Percentiles rank a stretch among this genome's conserved stretches.
Conservation (phyloP, 92 coral and sea anemone genomes). For the Phenganax marumi region DNA sequence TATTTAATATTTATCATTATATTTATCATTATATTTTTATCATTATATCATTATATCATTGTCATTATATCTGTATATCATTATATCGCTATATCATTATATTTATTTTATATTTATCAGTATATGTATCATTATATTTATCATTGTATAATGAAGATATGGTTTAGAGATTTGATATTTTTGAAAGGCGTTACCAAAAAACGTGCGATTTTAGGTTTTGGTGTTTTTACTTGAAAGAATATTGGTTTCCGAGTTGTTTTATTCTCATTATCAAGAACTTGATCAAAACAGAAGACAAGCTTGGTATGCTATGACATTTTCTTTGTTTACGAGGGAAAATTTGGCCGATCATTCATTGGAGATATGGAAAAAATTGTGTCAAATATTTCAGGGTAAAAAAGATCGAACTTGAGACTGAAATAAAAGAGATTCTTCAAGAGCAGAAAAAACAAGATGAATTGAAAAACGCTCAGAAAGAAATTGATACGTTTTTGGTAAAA, state of each 20-base stretch:
- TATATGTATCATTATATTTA: too few relatives aligned
- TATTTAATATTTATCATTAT: too few relatives aligned
- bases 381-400: conserved; percentile 7
- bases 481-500: conserved; percentile 26
- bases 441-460: not conserved
- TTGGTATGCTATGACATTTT: not conserved
- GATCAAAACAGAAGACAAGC: not conserved
- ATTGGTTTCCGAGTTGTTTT: conserved; percentile 10
- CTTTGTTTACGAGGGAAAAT: not conserved
- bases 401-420: not conserved
- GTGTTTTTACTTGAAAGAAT: not conserved
- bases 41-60: too few relatives aligned
- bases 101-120: too few relatives aligned
- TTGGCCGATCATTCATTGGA: too few relatives aligned
- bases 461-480: conserved; percentile 17
- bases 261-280: not conserved
- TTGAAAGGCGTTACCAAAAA: too few relatives aligned
- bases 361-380: too few relatives aligned
- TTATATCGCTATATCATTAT: too few relatives aligned
- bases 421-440: not conserved
- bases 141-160: too few relatives aligned
- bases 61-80: too few relatives aligned
- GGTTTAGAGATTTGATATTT: too few relatives aligned
- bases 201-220: not conserved
- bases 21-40: too few relatives aligned